phyloP scores from a whole-genome alignment of 2,797 vertebrate species.

The Pseudopleuronectes americanus region DNA sequence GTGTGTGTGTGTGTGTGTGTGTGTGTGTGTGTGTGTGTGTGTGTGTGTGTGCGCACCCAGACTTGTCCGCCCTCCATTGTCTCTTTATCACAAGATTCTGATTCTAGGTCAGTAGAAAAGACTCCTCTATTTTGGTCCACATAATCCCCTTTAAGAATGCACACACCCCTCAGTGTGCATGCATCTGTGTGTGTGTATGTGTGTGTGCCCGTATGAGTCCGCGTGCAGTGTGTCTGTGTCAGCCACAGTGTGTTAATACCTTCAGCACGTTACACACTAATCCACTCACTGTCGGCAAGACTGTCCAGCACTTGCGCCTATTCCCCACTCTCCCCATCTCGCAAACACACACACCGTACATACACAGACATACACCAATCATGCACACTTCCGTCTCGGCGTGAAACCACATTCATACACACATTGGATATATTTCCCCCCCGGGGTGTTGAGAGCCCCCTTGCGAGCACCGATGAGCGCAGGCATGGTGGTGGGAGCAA shows the following conservation, averaged over 20 bases:
- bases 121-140: slow-evolving; percentile 78
- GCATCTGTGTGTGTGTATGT: slow-evolving; percentile 20
- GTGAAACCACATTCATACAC: slow-evolving; percentile 12
- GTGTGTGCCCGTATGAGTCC: slow-evolving; percentile 10
- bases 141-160: slow-evolving; percentile 80
- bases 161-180: slow-evolving; percentile 58
- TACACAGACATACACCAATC: not conserved
- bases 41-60: slow-evolving; percentile 3
- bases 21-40: not conserved
- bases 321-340: slow-evolving; percentile 8
- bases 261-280: slow-evolving; percentile 77
- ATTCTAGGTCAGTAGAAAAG: slow-evolving; percentile 82
- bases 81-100: slow-evolving; percentile 50
- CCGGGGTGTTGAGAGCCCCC: slow-evolving; percentile 21
- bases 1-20: not conserved
- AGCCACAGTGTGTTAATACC: slow-evolving; percentile 78
- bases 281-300: slow-evolving; percentile 71
- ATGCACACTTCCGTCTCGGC: slow-evolving; percentile 19
- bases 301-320: slow-evolving; percentile 45
- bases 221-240: slow-evolving; percentile 11
- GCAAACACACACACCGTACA: slow-evolving; percentile 22
- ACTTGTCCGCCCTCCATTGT: slow-evolving; percentile 36
- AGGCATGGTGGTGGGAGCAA: slow-evolving; percentile 75
- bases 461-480: slow-evolving; percentile 67
- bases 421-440: slow-evolving; percentile 47